Percentiles rank a stretch among this genome's conserved stretches.
Evolutionary conservation across 2,888 invertebrate species (phyloP).

Genomic region (Diplolepis rosae): DNA sequence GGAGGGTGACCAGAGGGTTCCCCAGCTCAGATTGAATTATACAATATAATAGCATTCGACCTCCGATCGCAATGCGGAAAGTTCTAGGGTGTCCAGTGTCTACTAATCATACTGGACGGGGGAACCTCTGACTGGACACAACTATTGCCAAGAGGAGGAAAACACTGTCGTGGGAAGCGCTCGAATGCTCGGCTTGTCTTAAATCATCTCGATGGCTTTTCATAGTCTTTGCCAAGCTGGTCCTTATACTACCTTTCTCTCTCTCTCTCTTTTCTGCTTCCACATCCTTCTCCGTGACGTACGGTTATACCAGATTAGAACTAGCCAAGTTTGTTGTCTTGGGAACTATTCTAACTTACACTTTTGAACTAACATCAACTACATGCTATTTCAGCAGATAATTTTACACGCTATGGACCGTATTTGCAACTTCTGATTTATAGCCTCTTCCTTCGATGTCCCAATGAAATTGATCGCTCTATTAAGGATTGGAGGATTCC

Average conservation of each 20-base stretch:
- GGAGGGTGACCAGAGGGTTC: conserved; percentile 35
- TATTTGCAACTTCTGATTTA: conserved; percentile 25
- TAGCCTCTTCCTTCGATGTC: not conserved
- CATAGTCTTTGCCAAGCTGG: conserved; percentile 39
- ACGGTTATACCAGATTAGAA: conserved; percentile 37
- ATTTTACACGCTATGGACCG: conserved; percentile 23
- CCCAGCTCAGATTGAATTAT: conserved; percentile 67
- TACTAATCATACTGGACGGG: conserved; percentile 55
- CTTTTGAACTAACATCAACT: conserved; percentile 26
- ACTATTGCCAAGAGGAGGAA: conserved; percentile 57
- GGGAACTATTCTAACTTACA: conserved; percentile 26
- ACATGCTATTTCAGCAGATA: conserved; percentile 13
- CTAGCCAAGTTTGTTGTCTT: conserved; percentile 24
- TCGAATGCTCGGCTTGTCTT: conserved; percentile 51
- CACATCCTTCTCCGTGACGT: conserved; percentile 35
- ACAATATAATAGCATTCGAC: conserved; percentile 55
- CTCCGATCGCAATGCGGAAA: conserved; percentile 55
- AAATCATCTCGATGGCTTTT: conserved; percentile 58
- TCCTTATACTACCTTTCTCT: not conserved
- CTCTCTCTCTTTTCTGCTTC: not conserved
- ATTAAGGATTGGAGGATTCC: not conserved
- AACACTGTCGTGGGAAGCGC: too few species aligned
- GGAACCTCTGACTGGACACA: conserved; percentile 41
- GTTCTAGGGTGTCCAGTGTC: conserved; percentile 49
- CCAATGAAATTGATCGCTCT: not conserved